Conservation (phyloP, 2,113 vertebrate genomes). For the Oenanthe oenanthe region DNA sequence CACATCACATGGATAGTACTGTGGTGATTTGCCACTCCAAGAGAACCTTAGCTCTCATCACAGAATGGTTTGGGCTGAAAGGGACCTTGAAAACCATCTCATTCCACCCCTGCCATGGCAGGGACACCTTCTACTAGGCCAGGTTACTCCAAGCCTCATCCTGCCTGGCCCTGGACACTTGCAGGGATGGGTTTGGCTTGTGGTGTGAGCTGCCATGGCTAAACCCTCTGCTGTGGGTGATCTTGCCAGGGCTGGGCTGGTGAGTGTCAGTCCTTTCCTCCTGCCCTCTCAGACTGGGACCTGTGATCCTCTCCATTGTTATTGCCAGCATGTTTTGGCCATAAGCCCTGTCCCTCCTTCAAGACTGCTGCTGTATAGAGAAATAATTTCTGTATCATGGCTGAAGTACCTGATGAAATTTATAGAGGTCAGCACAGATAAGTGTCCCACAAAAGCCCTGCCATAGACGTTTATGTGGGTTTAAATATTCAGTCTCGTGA, state of each 20-base stretch:
- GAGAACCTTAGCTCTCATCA: background rate
- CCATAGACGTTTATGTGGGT: background rate
- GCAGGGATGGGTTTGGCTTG: rapidly evolving
- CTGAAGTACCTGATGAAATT: background rate
- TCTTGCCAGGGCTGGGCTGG: background rate
- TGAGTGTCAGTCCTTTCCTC: background rate
- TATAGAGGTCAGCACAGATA: background rate
- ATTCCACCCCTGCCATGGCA: background rate
- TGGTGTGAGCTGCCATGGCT: background rate
- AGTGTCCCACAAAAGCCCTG: background rate
- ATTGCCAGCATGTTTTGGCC: rapidly evolving
- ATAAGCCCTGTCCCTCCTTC: background rate
- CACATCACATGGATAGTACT: rapidly evolving
- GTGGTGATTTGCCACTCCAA: rapidly evolving
- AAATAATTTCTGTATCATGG: background rate
- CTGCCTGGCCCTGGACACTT: background rate
- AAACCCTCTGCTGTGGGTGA: rapidly evolving
- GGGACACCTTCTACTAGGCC: background rate
- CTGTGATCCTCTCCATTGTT: rapidly evolving
- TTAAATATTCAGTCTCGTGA: background rate
- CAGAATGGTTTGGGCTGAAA: background rate
- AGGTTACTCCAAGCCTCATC: background rate
- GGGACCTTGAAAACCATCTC: rapidly evolving
- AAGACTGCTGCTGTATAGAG: background rate
- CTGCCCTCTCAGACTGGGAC: background rate